Conservation (phyloP, 1,140 invertebrate species). For the Drosophila ohnishii region DNA sequence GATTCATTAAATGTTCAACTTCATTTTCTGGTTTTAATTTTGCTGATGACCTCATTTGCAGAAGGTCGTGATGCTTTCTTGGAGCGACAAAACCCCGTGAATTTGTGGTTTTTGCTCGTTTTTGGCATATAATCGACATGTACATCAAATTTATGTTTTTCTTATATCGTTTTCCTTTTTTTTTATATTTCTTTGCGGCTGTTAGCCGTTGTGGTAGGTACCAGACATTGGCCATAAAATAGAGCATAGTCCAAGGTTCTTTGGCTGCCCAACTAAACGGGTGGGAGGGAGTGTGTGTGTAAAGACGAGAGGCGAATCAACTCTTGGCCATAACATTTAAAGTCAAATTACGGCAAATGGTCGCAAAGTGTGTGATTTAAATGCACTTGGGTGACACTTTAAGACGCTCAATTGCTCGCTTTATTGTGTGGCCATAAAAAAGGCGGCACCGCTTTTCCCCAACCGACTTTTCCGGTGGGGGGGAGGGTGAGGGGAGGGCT, state of each 20-base stretch:
- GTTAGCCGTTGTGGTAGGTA: slow-evolving; percentile 43
- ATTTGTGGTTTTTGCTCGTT: slow-evolving; percentile 46
- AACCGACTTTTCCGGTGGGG: slow-evolving; percentile 17
- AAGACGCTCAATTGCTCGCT: slow-evolving; percentile 81
- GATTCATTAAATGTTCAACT: not conserved
- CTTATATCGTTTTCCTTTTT: slow-evolving; percentile 14
- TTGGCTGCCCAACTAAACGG: slow-evolving; percentile 63
- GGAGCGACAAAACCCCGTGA: not conserved
- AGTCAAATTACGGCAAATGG: slow-evolving; percentile 82
- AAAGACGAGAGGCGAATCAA: slow-evolving; percentile 40
- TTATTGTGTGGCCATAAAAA: slow-evolving; percentile 80
- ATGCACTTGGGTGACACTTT: slow-evolving; percentile 81
- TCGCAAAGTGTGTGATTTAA: slow-evolving; percentile 82
- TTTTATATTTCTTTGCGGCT: slow-evolving; percentile 8
- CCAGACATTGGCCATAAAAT: slow-evolving; percentile 74
- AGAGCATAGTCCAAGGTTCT: slow-evolving; percentile 37
- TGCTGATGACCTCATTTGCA: slow-evolving; percentile 55
- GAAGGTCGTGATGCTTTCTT: slow-evolving; percentile 33
- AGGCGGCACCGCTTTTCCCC: slow-evolving; percentile 25
- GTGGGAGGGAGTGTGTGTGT: not conserved
- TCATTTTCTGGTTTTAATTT: slow-evolving; percentile 14
- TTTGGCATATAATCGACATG: slow-evolving; percentile 75
- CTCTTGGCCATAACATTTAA: slow-evolving; percentile 76
- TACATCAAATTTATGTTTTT: slow-evolving; percentile 76
- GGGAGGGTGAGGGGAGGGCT: not conserved